phyloP scores from a whole-genome alignment of 2,888 invertebrate genomes.

The Cephus pulcher region DNA sequence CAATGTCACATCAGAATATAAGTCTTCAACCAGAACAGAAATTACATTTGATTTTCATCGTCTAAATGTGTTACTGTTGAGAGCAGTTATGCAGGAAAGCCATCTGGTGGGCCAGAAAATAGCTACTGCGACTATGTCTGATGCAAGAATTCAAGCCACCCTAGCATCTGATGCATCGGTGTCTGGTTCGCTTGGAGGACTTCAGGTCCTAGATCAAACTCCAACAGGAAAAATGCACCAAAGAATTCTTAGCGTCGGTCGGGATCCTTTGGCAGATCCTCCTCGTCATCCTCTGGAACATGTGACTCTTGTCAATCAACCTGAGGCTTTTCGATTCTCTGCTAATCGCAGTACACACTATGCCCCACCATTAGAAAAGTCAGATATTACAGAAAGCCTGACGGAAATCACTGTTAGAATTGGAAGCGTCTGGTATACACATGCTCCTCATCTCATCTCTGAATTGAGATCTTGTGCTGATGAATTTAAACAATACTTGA shows the following conservation, averaged over 20 bases:
- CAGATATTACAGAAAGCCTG: conserved; percentile 28
- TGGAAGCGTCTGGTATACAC: conserved; percentile 85
- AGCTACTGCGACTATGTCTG: conserved; percentile 92
- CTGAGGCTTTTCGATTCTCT: conserved; percentile 71
- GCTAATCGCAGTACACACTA: conserved; percentile 58
- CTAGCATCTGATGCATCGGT: conserved; percentile 74
- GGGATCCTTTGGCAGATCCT: conserved; percentile 75
- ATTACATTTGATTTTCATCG: conserved; percentile 94
- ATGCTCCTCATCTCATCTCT: conserved; percentile 86
- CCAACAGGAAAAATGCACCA: conserved; percentile 86
- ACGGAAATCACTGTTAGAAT: conserved; percentile 63
- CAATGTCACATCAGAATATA: conserved; percentile 40
- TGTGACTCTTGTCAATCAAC: conserved; percentile 56
- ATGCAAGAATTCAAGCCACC: conserved; percentile 89
- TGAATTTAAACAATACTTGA: conserved; percentile 90
- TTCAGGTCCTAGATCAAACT: conserved; percentile 90
- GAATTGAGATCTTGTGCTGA: conserved; percentile 90
- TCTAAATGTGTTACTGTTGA: conserved; percentile 86
- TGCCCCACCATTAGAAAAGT: conserved; percentile 7
- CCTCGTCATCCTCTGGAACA: conserved; percentile 55
- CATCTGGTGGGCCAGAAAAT: conserved; percentile 85
- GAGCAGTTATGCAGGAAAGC: conserved; percentile 82
- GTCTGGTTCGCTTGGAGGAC: conserved; percentile 90
- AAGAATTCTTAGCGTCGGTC: conserved; percentile 86
- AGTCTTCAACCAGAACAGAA: conserved; percentile 74